phyloP scores from a whole-genome alignment of 2,888 invertebrate species.

The Helleia helle region DNA sequence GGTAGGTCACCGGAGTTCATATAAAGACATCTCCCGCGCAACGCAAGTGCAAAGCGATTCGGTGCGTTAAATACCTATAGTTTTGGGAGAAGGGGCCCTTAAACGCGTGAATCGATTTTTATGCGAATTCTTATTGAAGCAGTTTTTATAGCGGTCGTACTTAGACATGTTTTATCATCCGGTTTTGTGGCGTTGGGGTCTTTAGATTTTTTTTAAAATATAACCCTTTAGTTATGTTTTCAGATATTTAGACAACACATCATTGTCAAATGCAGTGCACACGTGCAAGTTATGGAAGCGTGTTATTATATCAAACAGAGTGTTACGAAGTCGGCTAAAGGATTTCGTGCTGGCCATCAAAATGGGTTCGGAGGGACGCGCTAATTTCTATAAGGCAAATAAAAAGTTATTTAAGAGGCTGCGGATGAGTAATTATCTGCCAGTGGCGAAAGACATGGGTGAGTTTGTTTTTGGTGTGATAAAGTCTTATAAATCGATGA shows the following conservation, averaged over 20 bases:
- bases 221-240: conserved; percentile 9
- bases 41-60: too few relatives aligned
- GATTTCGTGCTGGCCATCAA: conserved; percentile 40
- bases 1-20: too few relatives aligned
- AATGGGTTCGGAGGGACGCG: conserved; percentile 42
- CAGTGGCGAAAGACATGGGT: conserved; percentile 32
- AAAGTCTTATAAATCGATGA: too few relatives aligned
- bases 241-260: conserved; percentile 46
- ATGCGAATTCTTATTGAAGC: too few relatives aligned
- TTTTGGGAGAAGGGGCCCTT: too few relatives aligned
- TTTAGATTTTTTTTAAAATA: too few relatives aligned
- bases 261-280: conserved; percentile 36
- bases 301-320: conserved; percentile 41
- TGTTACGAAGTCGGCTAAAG: conserved; percentile 38
- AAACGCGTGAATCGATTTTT: too few relatives aligned
- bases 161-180: too few relatives aligned
- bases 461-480: conserved; percentile 10
- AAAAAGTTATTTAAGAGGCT: conserved; percentile 30
- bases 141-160: too few relatives aligned
- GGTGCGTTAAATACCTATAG: too few relatives aligned
- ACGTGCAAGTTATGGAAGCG: conserved; percentile 38
- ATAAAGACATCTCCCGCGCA: too few relatives aligned
- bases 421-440: conserved; percentile 35
- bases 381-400: conserved; percentile 37
- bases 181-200: too few relatives aligned